Percentiles rank a stretch among this genome's conserved stretches.
Evolutionary conservation across 2,888 invertebrate species (phyloP).

Genomic region (Thereva nobilitata): DNA sequence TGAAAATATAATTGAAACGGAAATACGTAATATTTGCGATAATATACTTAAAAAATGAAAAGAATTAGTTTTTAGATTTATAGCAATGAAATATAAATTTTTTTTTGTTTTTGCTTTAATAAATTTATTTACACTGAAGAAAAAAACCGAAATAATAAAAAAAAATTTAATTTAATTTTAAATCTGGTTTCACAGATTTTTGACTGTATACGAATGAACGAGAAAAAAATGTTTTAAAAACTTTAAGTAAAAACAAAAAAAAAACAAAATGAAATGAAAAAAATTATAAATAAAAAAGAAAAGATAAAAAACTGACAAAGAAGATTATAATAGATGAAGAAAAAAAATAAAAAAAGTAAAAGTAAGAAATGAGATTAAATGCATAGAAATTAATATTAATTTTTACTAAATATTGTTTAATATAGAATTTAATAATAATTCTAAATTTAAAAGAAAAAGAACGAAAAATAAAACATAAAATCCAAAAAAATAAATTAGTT

Average conservation of each 20-base stretch:
- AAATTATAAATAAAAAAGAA: too few species aligned
- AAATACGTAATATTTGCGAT: conserved; percentile 16
- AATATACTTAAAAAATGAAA: conserved; percentile 20
- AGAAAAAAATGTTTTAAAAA: conserved; percentile 27
- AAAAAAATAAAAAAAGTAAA: not conserved
- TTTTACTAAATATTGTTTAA: conserved; percentile 32
- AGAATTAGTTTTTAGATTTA: not conserved
- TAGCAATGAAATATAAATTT: not conserved
- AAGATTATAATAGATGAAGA: too few species aligned
- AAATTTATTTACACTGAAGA: conserved; percentile 13
- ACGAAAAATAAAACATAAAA: conserved; percentile 21
- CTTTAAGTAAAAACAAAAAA: not conserved
- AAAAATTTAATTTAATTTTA: not conserved
- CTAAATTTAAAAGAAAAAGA: conserved; percentile 33
- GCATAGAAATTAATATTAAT: conserved; percentile 31
- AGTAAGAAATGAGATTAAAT: conserved; percentile 24
- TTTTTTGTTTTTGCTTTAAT: not conserved
- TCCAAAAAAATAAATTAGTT: not conserved
- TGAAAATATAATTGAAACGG: conserved; percentile 25
- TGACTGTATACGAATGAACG: conserved; percentile 41
- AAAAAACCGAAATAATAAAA: conserved; percentile 7
- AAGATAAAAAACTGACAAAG: too few species aligned
- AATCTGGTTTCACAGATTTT: conserved; percentile 42
- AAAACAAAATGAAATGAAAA: too few species aligned
- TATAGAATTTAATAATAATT: conserved; percentile 31